Evolutionary conservation across 2,888 invertebrate species (phyloP), one percentile per base, ranked within the genome.

Genomic region (Therioaphis trifolii): DNA sequence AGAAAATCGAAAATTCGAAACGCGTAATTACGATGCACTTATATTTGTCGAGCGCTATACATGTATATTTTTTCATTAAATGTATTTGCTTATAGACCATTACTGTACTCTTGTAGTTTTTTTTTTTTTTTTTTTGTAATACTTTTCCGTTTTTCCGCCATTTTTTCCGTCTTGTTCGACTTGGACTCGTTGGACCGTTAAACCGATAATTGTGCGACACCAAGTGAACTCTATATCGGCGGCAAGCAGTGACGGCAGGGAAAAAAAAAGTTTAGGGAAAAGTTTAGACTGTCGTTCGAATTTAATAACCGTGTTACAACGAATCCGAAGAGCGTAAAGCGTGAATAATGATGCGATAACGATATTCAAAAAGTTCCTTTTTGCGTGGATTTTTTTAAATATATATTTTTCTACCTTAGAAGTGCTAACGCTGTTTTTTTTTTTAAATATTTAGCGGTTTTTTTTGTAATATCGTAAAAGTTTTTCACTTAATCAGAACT

Each of bases 231-330:
- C 68, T 69, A 69, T 61, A 18, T 29, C 35, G 46, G 43, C 12
- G 43, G 29, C 29, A 29, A 66, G 7, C 35, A 7, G 35, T 35
- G 35, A 35, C 35, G 35, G 35, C 4, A 7, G 35, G 3, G 35
- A 40, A 66, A 69, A 74, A 77, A 71, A 82, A 82, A 74, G 49
- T 74, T 82, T 52, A 52, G 35, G 49, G 61, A 74, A 82, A 82
- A 82, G 82, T 82, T 82, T 74, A 74, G 82, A 74, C 74, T 80
- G 82, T 74, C 72, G 74, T 82, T 82, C 61, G 74, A 82, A 82
- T 82, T 82, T 82, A 82, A 82, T 82, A 82, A 82, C 82, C 74
- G 82, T 82, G 82, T 82, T 80, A 82, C 82, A 82, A 49, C 72
- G 82, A 82, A 82, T 82, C 72, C 82, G 69, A 82, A 82, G 55